A percentile compares a stretch with the other conserved stretches of the same genome.
Evolutionary conservation across 1,140 invertebrate species (phyloP).

Genomic region (Chrysomallon squamiferum): DNA sequence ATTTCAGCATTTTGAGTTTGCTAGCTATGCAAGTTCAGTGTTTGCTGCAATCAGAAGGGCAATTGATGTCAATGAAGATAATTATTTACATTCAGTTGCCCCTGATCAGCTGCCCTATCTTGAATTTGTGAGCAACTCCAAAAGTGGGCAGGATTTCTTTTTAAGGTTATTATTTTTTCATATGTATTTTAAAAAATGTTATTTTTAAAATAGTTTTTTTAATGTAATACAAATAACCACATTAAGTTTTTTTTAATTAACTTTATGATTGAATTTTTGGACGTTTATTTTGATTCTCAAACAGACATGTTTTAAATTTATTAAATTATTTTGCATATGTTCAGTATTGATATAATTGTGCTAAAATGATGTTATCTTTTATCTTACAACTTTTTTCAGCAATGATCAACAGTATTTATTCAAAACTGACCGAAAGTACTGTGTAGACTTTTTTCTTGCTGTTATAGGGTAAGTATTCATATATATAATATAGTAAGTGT

Average conservation of each 20-base stretch:
- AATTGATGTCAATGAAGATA: slow-evolving; percentile 25
- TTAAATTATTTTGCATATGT: too few species aligned
- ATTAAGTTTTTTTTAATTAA: too few species aligned
- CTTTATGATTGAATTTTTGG: too few species aligned
- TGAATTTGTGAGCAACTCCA: slow-evolving; percentile 47
- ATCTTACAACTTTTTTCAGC: slow-evolving; percentile 29
- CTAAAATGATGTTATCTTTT: too few species aligned
- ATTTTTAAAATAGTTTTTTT: too few species aligned
- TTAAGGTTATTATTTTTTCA: slow-evolving; percentile 38
- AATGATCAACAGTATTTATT: slow-evolving; percentile 39
- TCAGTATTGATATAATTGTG: too few species aligned
- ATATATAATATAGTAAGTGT: too few species aligned
- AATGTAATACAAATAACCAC: too few species aligned
- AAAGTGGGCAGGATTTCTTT: slow-evolving; percentile 46
- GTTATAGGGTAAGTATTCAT: slow-evolving; percentile 37
- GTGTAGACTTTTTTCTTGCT: slow-evolving; percentile 34
- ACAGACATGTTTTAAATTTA: too few species aligned
- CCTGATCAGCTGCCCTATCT: slow-evolving; percentile 27
- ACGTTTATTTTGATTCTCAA: too few species aligned
- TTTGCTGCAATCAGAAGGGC: slow-evolving; percentile 38
- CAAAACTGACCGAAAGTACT: slow-evolving; percentile 37
- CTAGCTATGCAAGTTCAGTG: slow-evolving; percentile 34
- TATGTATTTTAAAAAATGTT: too few species aligned
- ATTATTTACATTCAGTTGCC: slow-evolving; percentile 28
- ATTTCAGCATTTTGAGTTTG: slow-evolving; percentile 36